These are phyloP conservation scores for Epinotia bilunana DNA, from an alignment of 2,888 invertebrate genomes.

Conservation along the genomic window DNA sequence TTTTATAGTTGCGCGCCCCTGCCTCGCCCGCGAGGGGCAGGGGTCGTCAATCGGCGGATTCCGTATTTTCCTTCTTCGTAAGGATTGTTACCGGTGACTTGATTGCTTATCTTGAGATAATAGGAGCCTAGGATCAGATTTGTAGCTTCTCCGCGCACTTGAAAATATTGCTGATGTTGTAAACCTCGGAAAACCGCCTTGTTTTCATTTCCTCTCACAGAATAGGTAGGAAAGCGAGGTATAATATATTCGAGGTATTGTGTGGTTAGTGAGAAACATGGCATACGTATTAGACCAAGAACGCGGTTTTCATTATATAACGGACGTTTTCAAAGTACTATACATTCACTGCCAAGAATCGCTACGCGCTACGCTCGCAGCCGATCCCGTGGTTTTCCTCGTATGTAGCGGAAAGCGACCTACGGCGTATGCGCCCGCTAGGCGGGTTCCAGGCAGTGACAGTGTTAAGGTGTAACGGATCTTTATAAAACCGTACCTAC, in stretches of 20 bases:
- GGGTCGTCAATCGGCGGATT: constrained; percentile 57
- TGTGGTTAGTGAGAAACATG: neutral
- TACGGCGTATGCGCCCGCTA: too few relatives aligned
- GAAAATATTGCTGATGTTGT: constrained; percentile 14
- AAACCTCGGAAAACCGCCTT: neutral
- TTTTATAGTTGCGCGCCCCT: constrained; percentile 75
- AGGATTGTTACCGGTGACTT: constrained; percentile 66
- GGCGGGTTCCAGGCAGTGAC: too few relatives aligned
- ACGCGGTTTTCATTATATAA: too few relatives aligned
- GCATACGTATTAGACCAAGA: too few relatives aligned
- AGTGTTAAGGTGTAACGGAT: too few relatives aligned
- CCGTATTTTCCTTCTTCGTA: constrained; percentile 55
- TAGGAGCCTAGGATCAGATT: constrained; percentile 22
- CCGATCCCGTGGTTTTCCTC: too few relatives aligned
- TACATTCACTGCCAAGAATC: too few relatives aligned
- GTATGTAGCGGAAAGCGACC: too few relatives aligned
- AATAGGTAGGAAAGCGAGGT: neutral
- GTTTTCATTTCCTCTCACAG: neutral
- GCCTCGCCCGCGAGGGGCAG: constrained; percentile 50
- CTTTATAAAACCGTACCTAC: too few relatives aligned
- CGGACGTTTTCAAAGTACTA: too few relatives aligned
- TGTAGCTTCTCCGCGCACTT: constrained; percentile 1
- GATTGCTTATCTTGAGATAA: constrained; percentile 65
- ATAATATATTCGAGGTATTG: neutral
- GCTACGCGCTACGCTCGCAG: too few relatives aligned